Evolutionary conservation across 2,888 invertebrate species (phyloP).

Genomic region (Branchipolynoe longqiensis): DNA sequence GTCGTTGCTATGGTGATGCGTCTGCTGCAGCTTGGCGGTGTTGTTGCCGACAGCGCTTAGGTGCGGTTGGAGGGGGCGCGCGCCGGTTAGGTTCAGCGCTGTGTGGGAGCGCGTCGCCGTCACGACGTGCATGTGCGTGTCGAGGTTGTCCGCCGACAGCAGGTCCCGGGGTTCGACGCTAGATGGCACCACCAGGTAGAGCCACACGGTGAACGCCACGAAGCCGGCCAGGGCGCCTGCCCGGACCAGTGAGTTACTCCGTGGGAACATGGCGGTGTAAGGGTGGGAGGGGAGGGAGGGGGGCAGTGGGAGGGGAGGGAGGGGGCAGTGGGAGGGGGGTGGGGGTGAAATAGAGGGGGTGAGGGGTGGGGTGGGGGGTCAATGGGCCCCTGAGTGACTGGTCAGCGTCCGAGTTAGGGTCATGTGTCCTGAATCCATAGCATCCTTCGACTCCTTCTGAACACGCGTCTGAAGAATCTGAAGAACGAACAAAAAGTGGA

Average conservation of each 20-base stretch:
- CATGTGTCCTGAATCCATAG: no score
- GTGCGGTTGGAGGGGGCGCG: no score
- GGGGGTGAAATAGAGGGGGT: no score
- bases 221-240: background rate
- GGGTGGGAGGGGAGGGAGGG: no score
- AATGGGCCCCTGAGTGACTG: no score
- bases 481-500: no score
- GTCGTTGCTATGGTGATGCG: constrained; percentile 60
- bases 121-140: background rate
- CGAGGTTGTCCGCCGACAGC: background rate
- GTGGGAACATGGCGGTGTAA: constrained; percentile 44
- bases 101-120: constrained; percentile 27
- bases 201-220: constrained; percentile 31
- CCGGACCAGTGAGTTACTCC: constrained; percentile 25
- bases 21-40: constrained; percentile 32
- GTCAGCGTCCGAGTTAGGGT: no score
- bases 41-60: background rate
- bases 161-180: constrained; percentile 24
- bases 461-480: no score
- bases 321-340: no score
- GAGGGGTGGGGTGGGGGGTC: no score
- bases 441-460: no score
- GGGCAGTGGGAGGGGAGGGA: no score
- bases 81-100: background rate
- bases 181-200: constrained; percentile 35